Evolutionary conservation across 2,888 invertebrate species (phyloP).

Genomic region (Luperina testacea): DNA sequence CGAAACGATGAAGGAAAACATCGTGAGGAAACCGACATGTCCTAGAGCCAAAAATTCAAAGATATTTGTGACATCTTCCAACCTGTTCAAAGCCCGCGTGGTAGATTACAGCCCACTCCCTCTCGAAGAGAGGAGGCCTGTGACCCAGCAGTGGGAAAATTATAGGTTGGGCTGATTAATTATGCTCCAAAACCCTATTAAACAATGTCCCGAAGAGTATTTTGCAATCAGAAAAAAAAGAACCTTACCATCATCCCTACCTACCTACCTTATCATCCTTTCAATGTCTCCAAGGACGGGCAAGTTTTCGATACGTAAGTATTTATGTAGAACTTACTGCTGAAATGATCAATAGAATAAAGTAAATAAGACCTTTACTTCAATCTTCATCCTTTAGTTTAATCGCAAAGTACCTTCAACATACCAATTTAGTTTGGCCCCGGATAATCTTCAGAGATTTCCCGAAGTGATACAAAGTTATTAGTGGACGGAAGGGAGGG

Average conservation of each 20-base stretch:
- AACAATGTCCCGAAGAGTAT: background rate
- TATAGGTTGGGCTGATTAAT: too few relatives aligned
- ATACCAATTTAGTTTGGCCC: constrained; percentile 24
- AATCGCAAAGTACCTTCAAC: constrained; percentile 29
- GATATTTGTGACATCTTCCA: too few relatives aligned
- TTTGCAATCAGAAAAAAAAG: background rate
- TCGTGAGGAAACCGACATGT: too few relatives aligned
- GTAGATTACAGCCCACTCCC: too few relatives aligned
- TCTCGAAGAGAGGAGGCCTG: too few relatives aligned
- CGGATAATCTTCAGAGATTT: constrained; percentile 6
- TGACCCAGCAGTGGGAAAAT: too few relatives aligned
- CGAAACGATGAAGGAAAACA: too few relatives aligned
- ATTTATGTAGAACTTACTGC: constrained; percentile 13
- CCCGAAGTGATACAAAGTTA: constrained; percentile 17
- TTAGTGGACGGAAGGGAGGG: constrained; percentile 19
- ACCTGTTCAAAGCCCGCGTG: too few relatives aligned
- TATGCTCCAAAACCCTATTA: background rate
- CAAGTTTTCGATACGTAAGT: constrained; percentile 26
- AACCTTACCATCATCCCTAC: background rate
- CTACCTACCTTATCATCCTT: background rate
- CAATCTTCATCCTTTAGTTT: too few relatives aligned
- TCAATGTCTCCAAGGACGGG: background rate
- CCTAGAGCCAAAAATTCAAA: too few relatives aligned
- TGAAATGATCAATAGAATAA: constrained; percentile 45
- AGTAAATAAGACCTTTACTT: constrained; percentile 37